Evolutionary conservation across 2,113 vertebrate genomes (phyloP).

Genomic region (Prinia subflava): DNA sequence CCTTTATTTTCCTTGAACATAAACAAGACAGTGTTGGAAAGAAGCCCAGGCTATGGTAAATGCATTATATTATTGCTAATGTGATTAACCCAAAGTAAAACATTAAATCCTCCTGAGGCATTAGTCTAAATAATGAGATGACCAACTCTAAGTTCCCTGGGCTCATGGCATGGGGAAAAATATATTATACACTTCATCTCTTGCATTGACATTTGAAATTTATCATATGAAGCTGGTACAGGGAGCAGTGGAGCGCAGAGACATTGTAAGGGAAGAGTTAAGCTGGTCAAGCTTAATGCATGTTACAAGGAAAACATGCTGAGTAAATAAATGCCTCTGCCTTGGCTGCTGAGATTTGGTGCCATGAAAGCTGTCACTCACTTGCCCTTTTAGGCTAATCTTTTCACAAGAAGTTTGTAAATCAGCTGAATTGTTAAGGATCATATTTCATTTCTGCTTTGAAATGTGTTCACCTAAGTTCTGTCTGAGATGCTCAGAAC

Average conservation of each 20-base stretch:
- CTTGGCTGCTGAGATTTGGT: neutral
- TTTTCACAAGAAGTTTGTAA: neutral
- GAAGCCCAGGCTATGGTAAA: constrained; percentile 1
- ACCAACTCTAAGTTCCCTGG: neutral
- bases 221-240: neutral
- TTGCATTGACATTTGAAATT: neutral
- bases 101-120: neutral
- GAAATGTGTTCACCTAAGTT: neutral
- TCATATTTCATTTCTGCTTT: neutral
- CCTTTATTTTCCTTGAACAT: constrained; percentile 43
- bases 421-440: neutral
- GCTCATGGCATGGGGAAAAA: neutral
- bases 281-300: neutral
- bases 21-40: constrained; percentile 21
- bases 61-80: constrained; percentile 1
- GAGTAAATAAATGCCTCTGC: neutral
- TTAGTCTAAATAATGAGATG: neutral
- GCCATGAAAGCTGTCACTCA: neutral
- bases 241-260: neutral
- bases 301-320: neutral
- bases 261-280: neutral
- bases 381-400: neutral
- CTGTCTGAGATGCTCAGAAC: neutral
- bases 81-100: constrained; percentile 45
- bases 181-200: neutral